Percentiles rank a stretch among this genome's conserved stretches.
Conservation (phyloP, 2,888 invertebrate genomes). For the Diogma glabrata region DNA sequence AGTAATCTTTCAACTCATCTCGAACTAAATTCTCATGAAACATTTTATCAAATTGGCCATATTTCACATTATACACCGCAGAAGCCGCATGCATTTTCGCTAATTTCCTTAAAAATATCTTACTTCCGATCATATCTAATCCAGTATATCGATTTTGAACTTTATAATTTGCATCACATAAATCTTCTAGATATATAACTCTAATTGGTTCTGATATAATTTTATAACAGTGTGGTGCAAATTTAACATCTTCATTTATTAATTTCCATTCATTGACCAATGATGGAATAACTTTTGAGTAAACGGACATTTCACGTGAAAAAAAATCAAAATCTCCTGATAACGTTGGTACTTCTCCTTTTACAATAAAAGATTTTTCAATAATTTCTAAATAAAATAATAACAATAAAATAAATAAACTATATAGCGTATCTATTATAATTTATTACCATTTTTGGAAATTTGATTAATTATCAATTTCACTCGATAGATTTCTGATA, state of each 20-base stretch:
- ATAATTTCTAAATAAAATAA: slow-evolving; percentile 1
- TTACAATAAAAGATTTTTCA: slow-evolving; percentile 6
- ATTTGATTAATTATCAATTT: not conserved
- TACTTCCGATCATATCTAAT: slow-evolving; percentile 10
- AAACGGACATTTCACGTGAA: slow-evolving; percentile 14
- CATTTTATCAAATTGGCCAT: not conserved
- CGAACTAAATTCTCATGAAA: no score
- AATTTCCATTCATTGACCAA: slow-evolving; percentile 11
- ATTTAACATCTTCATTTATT: not conserved
- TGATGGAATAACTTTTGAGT: slow-evolving; percentile 10
- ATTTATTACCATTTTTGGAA: no score
- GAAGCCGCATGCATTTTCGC: slow-evolving; percentile 16
- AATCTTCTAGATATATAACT: slow-evolving; percentile 12
- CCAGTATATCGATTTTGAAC: slow-evolving; percentile 11
- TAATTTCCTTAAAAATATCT: slow-evolving; percentile 13
- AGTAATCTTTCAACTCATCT: no score
- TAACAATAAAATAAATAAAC: not conserved
- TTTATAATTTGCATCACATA: slow-evolving; percentile 5
- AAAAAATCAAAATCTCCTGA: slow-evolving; percentile 7
- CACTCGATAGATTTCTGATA: slow-evolving; percentile 1
- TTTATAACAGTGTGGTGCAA: slow-evolving; percentile 13
- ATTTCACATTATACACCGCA: slow-evolving; percentile 5
- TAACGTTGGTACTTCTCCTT: slow-evolving; percentile 10
- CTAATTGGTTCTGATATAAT: not conserved
- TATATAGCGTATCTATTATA: not conserved